These are phyloP conservation scores for Endomychus coccineus DNA, from an alignment of 2,888 invertebrate species.

Conservation along the genomic window DNA sequence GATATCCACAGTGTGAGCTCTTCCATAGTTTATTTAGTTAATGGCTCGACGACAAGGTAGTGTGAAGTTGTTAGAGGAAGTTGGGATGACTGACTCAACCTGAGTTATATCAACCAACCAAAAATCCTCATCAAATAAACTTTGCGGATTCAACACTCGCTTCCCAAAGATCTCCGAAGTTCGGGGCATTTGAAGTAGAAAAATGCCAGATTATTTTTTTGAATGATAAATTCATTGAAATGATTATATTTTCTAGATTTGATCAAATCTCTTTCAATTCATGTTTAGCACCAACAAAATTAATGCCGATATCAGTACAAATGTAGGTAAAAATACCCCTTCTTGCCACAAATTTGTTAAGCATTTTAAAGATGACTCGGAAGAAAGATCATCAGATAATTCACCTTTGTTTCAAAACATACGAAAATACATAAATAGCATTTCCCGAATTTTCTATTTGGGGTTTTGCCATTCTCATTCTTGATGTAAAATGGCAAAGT, in stretches of 20 bases:
- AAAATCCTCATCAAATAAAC: background rate
- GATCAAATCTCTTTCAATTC: background rate
- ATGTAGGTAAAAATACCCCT: background rate
- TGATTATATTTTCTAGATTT: background rate
- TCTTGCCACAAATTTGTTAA: background rate
- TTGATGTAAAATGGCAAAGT: background rate
- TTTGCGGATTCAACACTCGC: background rate
- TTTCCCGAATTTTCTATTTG: background rate
- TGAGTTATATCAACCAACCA: background rate
- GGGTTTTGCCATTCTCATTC: background rate
- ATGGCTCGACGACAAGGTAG: background rate
- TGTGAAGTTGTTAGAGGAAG: background rate
- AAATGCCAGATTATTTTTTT: no score
- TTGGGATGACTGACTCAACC: background rate
- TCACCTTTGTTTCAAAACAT: no score
- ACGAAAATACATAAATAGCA: no score
- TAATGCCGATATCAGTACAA: background rate
- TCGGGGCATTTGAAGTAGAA: background rate
- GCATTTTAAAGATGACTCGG: background rate
- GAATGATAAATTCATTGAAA: no score
- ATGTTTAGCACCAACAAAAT: conserved; percentile 1
- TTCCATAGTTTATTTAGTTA: background rate
- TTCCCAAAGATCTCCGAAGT: conserved; percentile 4
- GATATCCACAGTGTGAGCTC: conserved; percentile 1
- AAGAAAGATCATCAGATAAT: background rate